Evolutionary conservation across 1,140 invertebrate species (phyloP).

Genomic region (Spodoptera litura): DNA sequence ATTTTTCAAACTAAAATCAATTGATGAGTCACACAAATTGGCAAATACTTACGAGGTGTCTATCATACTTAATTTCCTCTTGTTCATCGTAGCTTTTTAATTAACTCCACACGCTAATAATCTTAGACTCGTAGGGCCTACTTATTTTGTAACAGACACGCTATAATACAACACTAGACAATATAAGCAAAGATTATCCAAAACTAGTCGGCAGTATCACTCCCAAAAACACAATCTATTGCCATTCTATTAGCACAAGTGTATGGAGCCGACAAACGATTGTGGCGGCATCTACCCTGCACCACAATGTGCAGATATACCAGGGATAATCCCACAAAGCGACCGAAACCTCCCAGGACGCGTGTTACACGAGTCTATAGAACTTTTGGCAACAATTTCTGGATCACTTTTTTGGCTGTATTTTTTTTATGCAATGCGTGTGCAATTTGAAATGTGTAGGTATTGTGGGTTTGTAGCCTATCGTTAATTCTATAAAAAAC

Average conservation of each 20-base stretch:
- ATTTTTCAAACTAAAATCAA: too few relatives aligned
- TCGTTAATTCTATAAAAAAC: too few relatives aligned
- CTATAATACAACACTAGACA: too few relatives aligned
- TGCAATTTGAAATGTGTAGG: too few relatives aligned
- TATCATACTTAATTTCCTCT: too few relatives aligned
- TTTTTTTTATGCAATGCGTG: background rate
- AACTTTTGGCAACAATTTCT: background rate
- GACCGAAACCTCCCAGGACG: constrained; percentile 65
- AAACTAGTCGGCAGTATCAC: constrained; percentile 9
- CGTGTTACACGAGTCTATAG: constrained; percentile 6
- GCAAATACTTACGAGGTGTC: too few relatives aligned
- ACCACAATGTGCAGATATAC: constrained; percentile 51
- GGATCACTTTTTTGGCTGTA: background rate
- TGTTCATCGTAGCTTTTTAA: too few relatives aligned
- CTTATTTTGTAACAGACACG: too few relatives aligned
- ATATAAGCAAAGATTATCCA: background rate
- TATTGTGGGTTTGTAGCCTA: too few relatives aligned
- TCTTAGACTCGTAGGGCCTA: too few relatives aligned
- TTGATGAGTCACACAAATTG: too few relatives aligned
- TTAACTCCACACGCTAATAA: too few relatives aligned
- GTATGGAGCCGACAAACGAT: constrained; percentile 28
- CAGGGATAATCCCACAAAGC: constrained; percentile 65
- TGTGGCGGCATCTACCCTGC: constrained; percentile 28
- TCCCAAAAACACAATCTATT: constrained; percentile 30
- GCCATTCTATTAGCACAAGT: constrained; percentile 48